phyloP scores from a whole-genome alignment of 2,113 vertebrate genomes.

The Brachypteracias leptosomus region DNA sequence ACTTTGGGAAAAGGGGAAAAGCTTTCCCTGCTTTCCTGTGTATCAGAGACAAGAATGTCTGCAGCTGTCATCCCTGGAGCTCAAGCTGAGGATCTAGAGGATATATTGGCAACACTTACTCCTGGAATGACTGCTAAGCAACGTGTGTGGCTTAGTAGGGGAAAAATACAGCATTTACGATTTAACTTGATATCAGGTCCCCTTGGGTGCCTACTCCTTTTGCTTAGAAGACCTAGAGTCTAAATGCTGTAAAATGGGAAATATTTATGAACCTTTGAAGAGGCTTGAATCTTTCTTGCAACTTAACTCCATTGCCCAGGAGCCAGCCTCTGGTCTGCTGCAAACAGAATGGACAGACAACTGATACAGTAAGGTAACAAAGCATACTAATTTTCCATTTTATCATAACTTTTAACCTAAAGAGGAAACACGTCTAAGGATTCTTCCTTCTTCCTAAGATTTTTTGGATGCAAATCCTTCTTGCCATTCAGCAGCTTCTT shows the following conservation, averaged over 20 bases:
- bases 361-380: not conserved
- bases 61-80: not conserved
- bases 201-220: not conserved
- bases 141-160: not conserved
- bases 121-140: not conserved
- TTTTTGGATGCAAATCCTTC: slow-evolving; percentile 38
- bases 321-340: not conserved
- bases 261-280: not conserved
- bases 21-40: not conserved
- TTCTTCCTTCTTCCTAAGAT: not conserved
- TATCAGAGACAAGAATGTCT: not conserved
- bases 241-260: not conserved
- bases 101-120: not conserved
- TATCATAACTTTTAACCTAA: not conserved
- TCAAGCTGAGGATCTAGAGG: not conserved
- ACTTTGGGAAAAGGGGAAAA: not conserved
- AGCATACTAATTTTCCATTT: not conserved
- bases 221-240: not conserved
- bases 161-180: not conserved
- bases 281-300: not conserved
- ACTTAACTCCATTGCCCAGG: not conserved
- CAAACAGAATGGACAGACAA: not conserved
- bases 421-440: not conserved
- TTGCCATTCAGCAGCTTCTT: slow-evolving; percentile 48
- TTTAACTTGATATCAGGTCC: not conserved